A percentile compares a stretch with the other conserved stretches of the same genome.
Conservation (phyloP, 2,888 invertebrate genomes). For the Anodontia alba region DNA sequence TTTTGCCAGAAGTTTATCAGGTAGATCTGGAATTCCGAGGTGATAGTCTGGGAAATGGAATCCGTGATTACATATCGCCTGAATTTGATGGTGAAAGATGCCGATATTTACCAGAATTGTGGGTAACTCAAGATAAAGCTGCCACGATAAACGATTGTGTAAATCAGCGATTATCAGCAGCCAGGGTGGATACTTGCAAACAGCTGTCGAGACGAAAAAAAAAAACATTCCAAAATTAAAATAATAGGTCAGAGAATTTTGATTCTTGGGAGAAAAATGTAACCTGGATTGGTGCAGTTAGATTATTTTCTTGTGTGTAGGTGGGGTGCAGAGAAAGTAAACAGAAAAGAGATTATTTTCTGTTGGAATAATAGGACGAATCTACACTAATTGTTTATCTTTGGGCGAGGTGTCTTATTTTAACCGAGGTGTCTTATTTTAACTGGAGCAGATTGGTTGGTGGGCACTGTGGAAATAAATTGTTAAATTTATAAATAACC, state of each 20-base stretch:
- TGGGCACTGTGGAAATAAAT: too few species aligned
- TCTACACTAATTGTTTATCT: too few species aligned
- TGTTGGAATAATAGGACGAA: too few species aligned
- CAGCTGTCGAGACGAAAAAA: background rate
- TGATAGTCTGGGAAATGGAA: background rate
- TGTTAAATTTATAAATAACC: too few species aligned
- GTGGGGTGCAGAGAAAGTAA: too few species aligned
- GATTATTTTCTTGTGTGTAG: too few species aligned
- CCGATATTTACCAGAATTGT: conserved; percentile 9
- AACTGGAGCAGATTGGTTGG: too few species aligned
- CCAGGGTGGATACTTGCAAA: background rate
- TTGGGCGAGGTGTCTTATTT: too few species aligned
- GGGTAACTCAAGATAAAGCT: background rate
- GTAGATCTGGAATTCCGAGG: background rate
- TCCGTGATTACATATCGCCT: background rate
- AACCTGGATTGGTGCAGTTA: too few species aligned
- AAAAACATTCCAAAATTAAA: background rate
- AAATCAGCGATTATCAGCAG: conserved; percentile 1
- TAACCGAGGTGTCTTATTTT: too few species aligned
- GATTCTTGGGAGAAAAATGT: background rate
- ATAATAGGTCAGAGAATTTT: background rate
- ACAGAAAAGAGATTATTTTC: too few species aligned
- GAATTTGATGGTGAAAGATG: background rate
- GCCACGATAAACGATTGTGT: conserved; percentile 5
- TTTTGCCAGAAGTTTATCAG: background rate